These are phyloP conservation scores for Aphelinus atriplicis DNA, from an alignment of 1,140 invertebrate species.

Conservation along the genomic window DNA sequence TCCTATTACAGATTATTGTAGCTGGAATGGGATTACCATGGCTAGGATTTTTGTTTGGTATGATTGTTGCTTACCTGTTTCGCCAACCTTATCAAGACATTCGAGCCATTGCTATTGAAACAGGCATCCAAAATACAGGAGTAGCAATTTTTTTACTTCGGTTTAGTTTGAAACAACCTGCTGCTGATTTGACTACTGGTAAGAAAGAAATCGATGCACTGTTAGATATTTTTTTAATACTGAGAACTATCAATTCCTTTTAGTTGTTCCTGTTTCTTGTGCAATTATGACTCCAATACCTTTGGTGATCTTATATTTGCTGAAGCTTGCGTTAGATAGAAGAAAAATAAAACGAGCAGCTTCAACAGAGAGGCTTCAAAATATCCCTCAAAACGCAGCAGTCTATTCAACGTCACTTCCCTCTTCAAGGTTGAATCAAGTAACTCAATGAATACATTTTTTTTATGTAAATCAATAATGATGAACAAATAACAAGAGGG, in stretches of 20 bases:
- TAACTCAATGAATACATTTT: not conserved
- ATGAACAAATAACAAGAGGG: no score
- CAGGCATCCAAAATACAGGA: slow-evolving; percentile 94
- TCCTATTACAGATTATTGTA: slow-evolving; percentile 74
- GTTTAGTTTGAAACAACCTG: slow-evolving; percentile 76
- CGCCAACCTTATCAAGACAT: slow-evolving; percentile 74
- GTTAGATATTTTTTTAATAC: slow-evolving; percentile 33
- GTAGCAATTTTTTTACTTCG: slow-evolving; percentile 87
- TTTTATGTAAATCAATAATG: no score
- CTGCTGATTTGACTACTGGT: slow-evolving; percentile 85
- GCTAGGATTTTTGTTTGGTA: slow-evolving; percentile 85
- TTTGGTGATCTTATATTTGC: slow-evolving; percentile 71
- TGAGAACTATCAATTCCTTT: slow-evolving; percentile 47
- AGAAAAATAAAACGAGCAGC: slow-evolving; percentile 45
- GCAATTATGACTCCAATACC: slow-evolving; percentile 95
- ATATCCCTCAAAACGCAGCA: slow-evolving; percentile 6
- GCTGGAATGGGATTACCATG: slow-evolving; percentile 88
- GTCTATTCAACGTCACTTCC: slow-evolving; percentile 5
- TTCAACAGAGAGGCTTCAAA: slow-evolving; percentile 45
- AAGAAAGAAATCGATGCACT: slow-evolving; percentile 40
- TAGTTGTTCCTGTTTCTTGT: slow-evolving; percentile 86
- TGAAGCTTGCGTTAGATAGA: slow-evolving; percentile 51
- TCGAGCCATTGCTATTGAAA: slow-evolving; percentile 91
- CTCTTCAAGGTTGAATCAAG: slow-evolving; percentile 13
- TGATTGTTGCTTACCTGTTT: slow-evolving; percentile 69